These are phyloP conservation scores for Musca domestica DNA, from an alignment of 1,140 invertebrate species.

Conservation along the genomic window DNA sequence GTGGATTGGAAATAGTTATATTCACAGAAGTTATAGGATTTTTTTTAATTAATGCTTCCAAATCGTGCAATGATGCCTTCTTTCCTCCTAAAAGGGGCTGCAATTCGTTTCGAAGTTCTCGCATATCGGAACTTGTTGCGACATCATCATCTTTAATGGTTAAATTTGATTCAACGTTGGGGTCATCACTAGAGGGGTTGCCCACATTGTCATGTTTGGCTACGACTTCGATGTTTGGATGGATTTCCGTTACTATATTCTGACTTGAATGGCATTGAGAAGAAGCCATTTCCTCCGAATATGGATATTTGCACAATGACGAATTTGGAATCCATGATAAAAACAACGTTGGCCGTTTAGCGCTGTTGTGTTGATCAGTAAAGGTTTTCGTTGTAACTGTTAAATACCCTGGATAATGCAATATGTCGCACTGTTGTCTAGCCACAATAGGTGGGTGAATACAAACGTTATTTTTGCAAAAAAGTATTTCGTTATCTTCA, in stretches of 20 bases:
- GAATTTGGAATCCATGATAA: slow-evolving; percentile 93
- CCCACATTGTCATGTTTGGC: too few species aligned
- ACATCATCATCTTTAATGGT: slow-evolving; percentile 33
- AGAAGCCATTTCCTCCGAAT: slow-evolving; percentile 60
- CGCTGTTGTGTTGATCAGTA: slow-evolving; percentile 68
- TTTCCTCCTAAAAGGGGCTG: slow-evolving; percentile 54
- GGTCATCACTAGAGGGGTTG: too few species aligned
- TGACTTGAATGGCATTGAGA: too few species aligned
- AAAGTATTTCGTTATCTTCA: slow-evolving; percentile 79
- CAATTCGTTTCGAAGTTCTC: slow-evolving; percentile 46
- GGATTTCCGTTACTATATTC: too few species aligned
- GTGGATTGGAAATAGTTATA: slow-evolving; percentile 67
- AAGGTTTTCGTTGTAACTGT: slow-evolving; percentile 77
- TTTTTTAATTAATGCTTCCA: slow-evolving; percentile 44
- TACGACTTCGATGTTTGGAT: too few species aligned
- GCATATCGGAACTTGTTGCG: slow-evolving; percentile 41
- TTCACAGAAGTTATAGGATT: slow-evolving; percentile 65
- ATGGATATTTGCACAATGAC: slow-evolving; percentile 82
- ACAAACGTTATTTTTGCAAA: slow-evolving; percentile 93
- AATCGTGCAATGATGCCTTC: slow-evolving; percentile 48
- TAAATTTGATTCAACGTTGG: too few species aligned
- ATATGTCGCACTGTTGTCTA: slow-evolving; percentile 75
- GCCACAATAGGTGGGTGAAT: slow-evolving; percentile 86
- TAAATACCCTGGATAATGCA: slow-evolving; percentile 90
- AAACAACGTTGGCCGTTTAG: slow-evolving; percentile 75